phyloP scores from a whole-genome alignment of 2,888 invertebrate species.

The Stenurella melanura region DNA sequence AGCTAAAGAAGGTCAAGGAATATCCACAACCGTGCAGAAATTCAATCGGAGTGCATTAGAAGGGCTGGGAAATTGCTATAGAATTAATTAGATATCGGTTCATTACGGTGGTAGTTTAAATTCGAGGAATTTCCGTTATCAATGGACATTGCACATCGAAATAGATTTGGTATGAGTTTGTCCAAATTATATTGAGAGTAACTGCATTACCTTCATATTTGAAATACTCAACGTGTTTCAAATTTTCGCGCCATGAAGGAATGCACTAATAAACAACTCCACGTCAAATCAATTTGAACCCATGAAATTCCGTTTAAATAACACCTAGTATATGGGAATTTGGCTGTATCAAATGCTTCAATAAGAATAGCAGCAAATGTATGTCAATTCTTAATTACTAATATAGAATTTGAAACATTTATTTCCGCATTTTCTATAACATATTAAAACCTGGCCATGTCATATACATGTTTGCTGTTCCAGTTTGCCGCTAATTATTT shows the following conservation, averaged over 20 bases:
- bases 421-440: too few relatives aligned
- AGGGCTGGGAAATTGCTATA: not conserved
- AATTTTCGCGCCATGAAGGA: conserved; percentile 53
- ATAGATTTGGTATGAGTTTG: conserved; percentile 34
- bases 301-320: conserved; percentile 20
- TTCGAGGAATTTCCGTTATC: conserved; percentile 29
- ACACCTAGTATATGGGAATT: conserved; percentile 15
- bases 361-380: too few relatives aligned
- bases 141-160: conserved; percentile 37
- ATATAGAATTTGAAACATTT: too few relatives aligned
- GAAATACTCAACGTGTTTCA: conserved; percentile 59
- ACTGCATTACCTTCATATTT: conserved; percentile 52
- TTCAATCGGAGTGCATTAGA: not conserved
- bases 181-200: conserved; percentile 43
- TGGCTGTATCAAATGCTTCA: not conserved
- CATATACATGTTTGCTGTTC: too few relatives aligned
- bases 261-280: conserved; percentile 50
- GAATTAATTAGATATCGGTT: conserved; percentile 37
- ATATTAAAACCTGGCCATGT: too few relatives aligned
- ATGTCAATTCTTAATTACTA: too few relatives aligned
- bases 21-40: not conserved
- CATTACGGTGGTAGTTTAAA: conserved; percentile 38
- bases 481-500: too few relatives aligned
- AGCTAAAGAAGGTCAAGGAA: not conserved
- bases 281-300: not conserved